Evolutionary conservation across 37 sponge, comb jelly and placozoan genomes (phyloP), one percentile per base, ranked within the genome.

Genomic region (Ephydatia muelleri): DNA sequence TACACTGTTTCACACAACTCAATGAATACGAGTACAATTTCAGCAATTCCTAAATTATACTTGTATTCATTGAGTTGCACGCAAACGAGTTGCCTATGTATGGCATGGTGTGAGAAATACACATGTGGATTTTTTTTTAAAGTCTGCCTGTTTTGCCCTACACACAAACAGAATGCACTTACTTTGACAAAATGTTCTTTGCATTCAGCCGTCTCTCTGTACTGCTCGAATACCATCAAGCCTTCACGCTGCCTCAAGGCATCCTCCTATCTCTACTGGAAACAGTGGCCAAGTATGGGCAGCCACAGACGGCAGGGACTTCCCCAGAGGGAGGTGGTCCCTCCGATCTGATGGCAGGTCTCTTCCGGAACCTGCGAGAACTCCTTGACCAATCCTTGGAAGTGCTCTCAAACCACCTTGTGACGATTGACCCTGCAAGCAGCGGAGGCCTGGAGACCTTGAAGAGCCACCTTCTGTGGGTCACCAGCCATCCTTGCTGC

Each of bases 141-240:
- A n/a, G n/a, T n/a, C n/a, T n/a, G n/a, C n/a, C n/a, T n/a, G n/a
- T n/a, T n/a, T n/a, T n/a, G n/a, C n/a, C n/a, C n/a, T n/a, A n/a
- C n/a, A n/a, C n/a, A n/a, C n/a, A n/a, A n/a, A n/a, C n/a, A n/a
- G n/a, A n/a, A n/a, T n/a, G n/a, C n/a, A n/a, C n/a, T n/a, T n/a
- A n/a, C n/a, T n/a, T n/a, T n/a, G n/a, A n/a, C n/a, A n/a, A n/a
- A n/a, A n/a, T n/a, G n/a, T n/a, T n/a, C n/a, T n/a, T 43, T 43
- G 43, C 70, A 49, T 47, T 12, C 83, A 88, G 88, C 30, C 83
- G 77, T 11, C 49, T 88, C 16, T 78, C 78, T 47, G 80, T 89
- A n/a, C 80, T 84, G 23, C 21, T 83, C 39, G 70, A 89, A 49
- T 89, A 89, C 72, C 89, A 89, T 70, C 72, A 67, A 80, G 6